These are phyloP conservation scores for Hippocampus kuda DNA, from an alignment of 2,797 vertebrate species.

Conservation along the genomic window DNA sequence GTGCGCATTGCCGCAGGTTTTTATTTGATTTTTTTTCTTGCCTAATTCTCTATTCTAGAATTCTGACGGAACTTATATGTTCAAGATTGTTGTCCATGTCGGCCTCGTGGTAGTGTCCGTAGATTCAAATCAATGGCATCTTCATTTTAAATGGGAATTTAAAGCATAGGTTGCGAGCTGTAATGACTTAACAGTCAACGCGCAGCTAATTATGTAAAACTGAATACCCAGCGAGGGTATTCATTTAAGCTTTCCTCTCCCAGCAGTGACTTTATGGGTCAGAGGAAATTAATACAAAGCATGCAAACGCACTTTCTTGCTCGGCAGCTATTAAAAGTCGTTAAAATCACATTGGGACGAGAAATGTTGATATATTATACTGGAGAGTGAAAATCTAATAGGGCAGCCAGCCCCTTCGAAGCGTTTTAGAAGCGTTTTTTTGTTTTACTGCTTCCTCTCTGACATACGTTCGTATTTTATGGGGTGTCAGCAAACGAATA, in stretches of 20 bases:
- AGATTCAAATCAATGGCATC: background rate
- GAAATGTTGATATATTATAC: constrained; percentile 47
- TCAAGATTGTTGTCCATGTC: background rate
- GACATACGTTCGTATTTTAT: constrained; percentile 6
- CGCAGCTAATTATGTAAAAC: constrained; percentile 38
- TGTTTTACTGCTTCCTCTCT: constrained; percentile 78
- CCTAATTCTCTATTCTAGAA: background rate
- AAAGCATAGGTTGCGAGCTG: constrained; percentile 27
- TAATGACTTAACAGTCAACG: constrained; percentile 28
- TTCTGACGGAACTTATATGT: background rate
- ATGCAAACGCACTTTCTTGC: background rate
- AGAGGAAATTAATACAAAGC: constrained; percentile 23
- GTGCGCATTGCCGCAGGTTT: background rate
- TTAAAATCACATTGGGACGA: constrained; percentile 29
- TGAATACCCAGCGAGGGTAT: constrained; percentile 15
- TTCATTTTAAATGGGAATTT: constrained; percentile 9
- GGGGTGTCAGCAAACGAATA: constrained; percentile 37
- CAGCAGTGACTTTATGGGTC: constrained; percentile 11
- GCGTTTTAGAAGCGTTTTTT: constrained; percentile 76
- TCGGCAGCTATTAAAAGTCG: constrained; percentile 6
- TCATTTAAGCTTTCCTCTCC: constrained; percentile 12
- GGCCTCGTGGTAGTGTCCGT: background rate
- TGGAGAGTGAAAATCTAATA: constrained; percentile 49
- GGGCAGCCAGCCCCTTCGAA: background rate
- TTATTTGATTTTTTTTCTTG: background rate